A percentile compares a stretch with the other conserved stretches of the same genome.
These are phyloP conservation scores for Dromiciops gliroides DNA, from an alignment of 2,113 vertebrate genomes.

Conservation along the genomic window DNA sequence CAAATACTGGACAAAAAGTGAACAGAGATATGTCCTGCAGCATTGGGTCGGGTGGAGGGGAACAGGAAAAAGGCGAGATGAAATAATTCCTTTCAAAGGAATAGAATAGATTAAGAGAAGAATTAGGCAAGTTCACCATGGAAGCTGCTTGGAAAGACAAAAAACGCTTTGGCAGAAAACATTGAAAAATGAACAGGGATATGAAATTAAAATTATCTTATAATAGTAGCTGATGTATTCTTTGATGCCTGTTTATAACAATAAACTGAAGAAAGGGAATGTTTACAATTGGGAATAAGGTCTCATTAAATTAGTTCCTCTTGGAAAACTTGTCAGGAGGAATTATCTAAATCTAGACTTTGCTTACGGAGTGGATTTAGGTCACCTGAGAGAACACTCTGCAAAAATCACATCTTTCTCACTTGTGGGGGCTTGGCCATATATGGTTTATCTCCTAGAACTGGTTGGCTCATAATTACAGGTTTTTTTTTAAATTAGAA, in stretches of 20 bases:
- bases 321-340: slow-evolving; percentile 4
- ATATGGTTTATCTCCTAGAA: neutral
- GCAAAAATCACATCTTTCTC: neutral
- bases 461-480: neutral
- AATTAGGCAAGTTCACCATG: neutral
- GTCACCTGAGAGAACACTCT: neutral
- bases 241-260: neutral
- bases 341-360: neutral
- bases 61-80: neutral
- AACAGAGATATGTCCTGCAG: neutral
- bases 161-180: neutral
- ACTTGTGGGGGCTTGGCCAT: neutral
- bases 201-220: neutral
- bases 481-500: neutral
- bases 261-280: neutral
- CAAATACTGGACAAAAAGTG: neutral
- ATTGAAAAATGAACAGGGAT: neutral
- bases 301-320: neutral
- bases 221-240: neutral
- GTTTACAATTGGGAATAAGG: neutral
- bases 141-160: neutral
- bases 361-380: neutral
- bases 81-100: neutral
- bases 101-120: neutral
- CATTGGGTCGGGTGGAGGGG: neutral